Conservation (phyloP, 2,113 vertebrate species). For the Melanerpes formicivorus region DNA sequence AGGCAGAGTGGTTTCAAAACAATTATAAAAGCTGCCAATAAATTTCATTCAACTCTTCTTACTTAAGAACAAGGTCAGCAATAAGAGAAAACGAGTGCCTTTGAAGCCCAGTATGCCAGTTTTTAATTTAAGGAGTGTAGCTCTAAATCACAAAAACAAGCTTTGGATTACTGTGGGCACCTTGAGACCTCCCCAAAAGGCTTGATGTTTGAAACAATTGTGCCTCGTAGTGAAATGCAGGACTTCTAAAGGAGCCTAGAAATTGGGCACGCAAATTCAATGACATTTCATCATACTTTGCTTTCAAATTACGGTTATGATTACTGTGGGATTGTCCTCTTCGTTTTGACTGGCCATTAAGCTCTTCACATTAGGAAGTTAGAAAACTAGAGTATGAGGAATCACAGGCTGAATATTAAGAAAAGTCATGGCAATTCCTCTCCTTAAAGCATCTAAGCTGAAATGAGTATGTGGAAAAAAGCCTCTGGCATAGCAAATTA, state of each 20-base stretch:
- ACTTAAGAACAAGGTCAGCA: conserved; percentile 41
- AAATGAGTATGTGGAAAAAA: neutral
- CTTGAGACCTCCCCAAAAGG: neutral
- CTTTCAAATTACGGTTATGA: neutral
- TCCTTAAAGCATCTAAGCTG: neutral
- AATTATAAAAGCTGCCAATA: conserved; percentile 69
- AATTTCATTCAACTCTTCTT: conserved; percentile 25
- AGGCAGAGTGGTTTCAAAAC: conserved; percentile 55
- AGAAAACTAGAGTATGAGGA: neutral
- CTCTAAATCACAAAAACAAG: neutral
- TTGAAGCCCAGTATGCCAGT: neutral
- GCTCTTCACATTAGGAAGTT: neutral
- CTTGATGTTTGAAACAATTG: neutral
- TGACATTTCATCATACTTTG: neutral
- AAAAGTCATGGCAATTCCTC: neutral
- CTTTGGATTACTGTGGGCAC: neutral
- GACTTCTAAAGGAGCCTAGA: neutral
- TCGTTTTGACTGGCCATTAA: neutral
- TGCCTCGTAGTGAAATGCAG: neutral
- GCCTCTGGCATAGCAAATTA: neutral
- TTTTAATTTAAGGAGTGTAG: neutral
- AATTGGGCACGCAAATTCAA: neutral
- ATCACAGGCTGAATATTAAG: neutral
- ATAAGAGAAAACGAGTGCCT: neutral
- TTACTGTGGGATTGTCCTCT: neutral